Base-by-base conservation (phyloP, 2,113 vertebrate species). In the Corythoichthys haematopterus region DNA sequence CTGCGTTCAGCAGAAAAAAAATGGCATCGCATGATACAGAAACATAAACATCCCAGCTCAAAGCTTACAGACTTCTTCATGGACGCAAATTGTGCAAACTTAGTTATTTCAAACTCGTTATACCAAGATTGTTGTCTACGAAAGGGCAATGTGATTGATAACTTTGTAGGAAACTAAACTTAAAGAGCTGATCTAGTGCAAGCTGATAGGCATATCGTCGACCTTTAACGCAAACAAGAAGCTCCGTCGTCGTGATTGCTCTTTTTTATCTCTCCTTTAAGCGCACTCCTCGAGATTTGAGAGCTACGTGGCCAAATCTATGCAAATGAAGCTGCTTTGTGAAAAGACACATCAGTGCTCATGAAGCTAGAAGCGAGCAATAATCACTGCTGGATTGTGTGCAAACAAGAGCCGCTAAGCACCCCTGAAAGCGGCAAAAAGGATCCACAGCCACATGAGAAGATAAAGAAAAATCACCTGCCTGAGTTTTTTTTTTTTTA, bases 321-420 rank as follows among this genome's bases (percentile, higher is more conserved):
- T 89, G 86, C 85, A 87, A 90, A 90, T 87, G 69, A 82, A 71
- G 66, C 65, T 55, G 82, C 76, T 82, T 79, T 79, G 74, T 80
- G 78, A 74, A 80, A 71, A 81, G 82, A 84, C 46, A 53, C 79
- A 72, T 79, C 73, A 40, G 70, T 53, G 74, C 71, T 77, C 59
- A 37, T 38, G 77, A 67, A 72, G 77, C 80, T 70, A 51, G 75
- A 68, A 84, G 81, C 75, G 62, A 65, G 80, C 80, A 82, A 83
- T 87, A 90, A 91, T 91, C 89, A 92, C 80, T 80, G 82, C 37
- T 55, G 68, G 79, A 90, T 90, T 89, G 88, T 90, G 88, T 88
- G 85, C 88, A 91, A 91, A 91, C 87, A 92, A 91, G 88, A 81
- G 88, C 77, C 70, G 78, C 82, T 89, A 86, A 92, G 82, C 74